Percentiles rank a stretch among this genome's conserved stretches.
Evolutionary conservation across 2,888 invertebrate species (phyloP).

Genomic region (Clepsis dumicolana): DNA sequence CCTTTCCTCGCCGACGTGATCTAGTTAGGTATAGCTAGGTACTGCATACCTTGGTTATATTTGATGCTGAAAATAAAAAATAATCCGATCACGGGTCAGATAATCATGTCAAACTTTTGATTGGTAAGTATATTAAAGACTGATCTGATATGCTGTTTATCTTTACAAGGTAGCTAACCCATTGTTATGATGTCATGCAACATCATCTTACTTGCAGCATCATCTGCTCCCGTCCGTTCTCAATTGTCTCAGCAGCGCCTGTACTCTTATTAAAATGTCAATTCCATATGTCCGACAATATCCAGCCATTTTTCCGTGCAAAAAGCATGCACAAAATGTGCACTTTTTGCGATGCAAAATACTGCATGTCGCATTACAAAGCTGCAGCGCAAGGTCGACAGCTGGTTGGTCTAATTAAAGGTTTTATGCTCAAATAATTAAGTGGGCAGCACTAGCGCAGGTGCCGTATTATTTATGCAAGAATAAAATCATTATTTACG

Average conservation of each 20-base stretch:
- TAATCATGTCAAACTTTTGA: too few species aligned
- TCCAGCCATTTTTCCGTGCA: slow-evolving; percentile 41
- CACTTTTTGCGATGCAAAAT: slow-evolving; percentile 80
- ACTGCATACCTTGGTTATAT: too few species aligned
- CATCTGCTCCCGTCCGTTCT: neutral
- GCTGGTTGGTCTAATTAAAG: slow-evolving; percentile 82
- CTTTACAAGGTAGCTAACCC: too few species aligned
- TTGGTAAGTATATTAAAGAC: too few species aligned
- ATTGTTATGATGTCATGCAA: too few species aligned
- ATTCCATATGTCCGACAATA: slow-evolving; percentile 54
- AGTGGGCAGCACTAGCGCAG: slow-evolving; percentile 70
- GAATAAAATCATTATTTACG: slow-evolving; percentile 82
- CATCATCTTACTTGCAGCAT: neutral
- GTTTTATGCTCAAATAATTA: slow-evolving; percentile 85
- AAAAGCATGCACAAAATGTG: slow-evolving; percentile 62
- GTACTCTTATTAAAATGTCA: slow-evolving; percentile 57
- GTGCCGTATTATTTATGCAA: slow-evolving; percentile 75
- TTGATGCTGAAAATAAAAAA: too few species aligned
- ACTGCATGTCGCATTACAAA: slow-evolving; percentile 76
- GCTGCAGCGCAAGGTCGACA: slow-evolving; percentile 82
- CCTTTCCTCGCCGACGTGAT: too few species aligned
- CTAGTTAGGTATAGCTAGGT: too few species aligned
- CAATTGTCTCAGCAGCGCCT: neutral
- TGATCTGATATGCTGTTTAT: too few species aligned
- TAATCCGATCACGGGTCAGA: too few species aligned